These are phyloP conservation scores for Indicator indicator DNA, from an alignment of 2,113 vertebrate genomes.

Conservation along the genomic window DNA sequence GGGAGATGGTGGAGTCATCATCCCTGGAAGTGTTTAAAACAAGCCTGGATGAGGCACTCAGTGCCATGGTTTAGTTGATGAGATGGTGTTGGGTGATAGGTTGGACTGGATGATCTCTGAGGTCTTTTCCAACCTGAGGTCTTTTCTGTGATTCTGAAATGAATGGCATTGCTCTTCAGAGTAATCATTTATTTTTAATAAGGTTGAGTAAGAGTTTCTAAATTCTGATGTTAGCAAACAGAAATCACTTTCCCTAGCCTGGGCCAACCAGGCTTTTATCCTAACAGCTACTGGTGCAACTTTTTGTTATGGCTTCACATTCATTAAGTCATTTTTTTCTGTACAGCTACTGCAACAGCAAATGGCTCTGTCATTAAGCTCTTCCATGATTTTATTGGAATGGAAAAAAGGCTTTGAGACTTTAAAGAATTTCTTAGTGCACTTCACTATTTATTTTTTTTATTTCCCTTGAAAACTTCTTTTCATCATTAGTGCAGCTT, in stretches of 20 bases:
- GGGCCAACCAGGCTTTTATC: background rate
- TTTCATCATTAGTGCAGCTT: background rate
- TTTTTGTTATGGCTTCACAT: background rate
- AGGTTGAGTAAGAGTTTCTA: constrained; percentile 3
- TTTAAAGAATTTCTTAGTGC: constrained; percentile 29
- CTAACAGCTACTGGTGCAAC: background rate
- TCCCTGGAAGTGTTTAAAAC: too few species aligned
- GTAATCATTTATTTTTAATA: constrained; percentile 40
- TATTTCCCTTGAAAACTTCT: constrained; percentile 14
- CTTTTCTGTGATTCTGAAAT: background rate
- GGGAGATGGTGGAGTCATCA: too few species aligned
- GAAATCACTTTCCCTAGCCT: background rate
- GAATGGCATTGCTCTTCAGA: constrained; percentile 9
- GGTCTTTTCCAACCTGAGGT: too few species aligned
- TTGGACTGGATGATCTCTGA: too few species aligned
- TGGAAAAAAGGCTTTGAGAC: constrained; percentile 6
- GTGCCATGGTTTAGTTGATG: too few species aligned
- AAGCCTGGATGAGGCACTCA: too few species aligned
- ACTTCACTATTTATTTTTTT: constrained; percentile 52
- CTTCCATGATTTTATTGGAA: constrained; percentile 43
- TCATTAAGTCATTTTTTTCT: constrained; percentile 32
- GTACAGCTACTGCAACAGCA: constrained; percentile 14
- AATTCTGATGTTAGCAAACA: constrained; percentile 27
- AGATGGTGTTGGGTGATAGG: too few species aligned
- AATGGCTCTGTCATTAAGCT: constrained; percentile 51